Evolutionary conservation across 2,888 invertebrate species (phyloP), one percentile per base, ranked within the genome.

Genomic region (Palloptera scutellata): DNA sequence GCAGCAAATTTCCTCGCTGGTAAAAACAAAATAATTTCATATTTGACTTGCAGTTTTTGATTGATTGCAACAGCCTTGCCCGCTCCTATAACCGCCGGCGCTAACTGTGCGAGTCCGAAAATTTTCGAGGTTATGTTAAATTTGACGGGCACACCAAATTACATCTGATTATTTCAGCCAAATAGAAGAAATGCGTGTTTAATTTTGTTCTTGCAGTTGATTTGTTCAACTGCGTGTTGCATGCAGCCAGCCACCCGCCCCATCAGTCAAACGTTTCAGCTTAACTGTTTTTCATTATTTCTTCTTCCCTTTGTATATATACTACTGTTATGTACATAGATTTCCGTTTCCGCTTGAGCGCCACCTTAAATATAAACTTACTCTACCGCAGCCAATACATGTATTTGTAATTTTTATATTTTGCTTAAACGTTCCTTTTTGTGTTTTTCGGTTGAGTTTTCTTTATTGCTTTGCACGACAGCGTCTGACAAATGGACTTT

Each of bases 401-500:
- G 12, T 59, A 43, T 30, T 30, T 48, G 10, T 20, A 17, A 6
- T 55, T 55, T 20, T 30, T 30, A 2, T 30, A 30, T 30, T 30
- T 55, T 20, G 42, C 41, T n/a, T 12, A 40, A 15, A 19, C 40
- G 19, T 58, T n/a, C 3, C 41, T 51, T 61, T 52, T 61, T n/a
- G 48, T 30, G 12, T 13, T 40, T 43, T 67, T 59, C 51, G 48
- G 17, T 41, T 5, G 15, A 41, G 43, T 13, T 12, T 62, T 19
- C 60, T 62, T 69, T 67, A 67, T 69, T 69, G 68, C 66, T 61
- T 53, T 48, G 68, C 58, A 61, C 45, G 68, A 60, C 67, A 70
- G 60, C 52, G 30, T 6, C 66, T 64, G 68, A 71, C 64, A 69
- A 67, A 67, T 67, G 67, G 64, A 63, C 55, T 68, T 68, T 68